phyloP scores from a whole-genome alignment of 1,140 invertebrate species.

The Eciton burchellii region DNA sequence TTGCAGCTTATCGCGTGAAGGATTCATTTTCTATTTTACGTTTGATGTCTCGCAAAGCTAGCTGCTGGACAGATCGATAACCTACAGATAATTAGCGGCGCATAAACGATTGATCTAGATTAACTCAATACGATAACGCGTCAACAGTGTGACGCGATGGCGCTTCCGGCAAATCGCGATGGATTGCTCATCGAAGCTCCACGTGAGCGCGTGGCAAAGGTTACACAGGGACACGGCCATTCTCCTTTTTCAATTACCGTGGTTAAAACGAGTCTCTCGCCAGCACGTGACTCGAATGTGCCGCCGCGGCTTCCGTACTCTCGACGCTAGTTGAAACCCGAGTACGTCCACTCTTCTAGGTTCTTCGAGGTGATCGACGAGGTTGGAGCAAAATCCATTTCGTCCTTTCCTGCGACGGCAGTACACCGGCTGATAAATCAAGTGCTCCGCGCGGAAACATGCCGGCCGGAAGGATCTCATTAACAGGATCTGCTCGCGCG shows the following conservation, averaged over 20 bases:
- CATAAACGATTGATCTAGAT: too few relatives aligned
- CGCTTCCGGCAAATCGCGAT: background rate
- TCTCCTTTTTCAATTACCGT: constrained; percentile 48
- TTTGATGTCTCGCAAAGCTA: too few relatives aligned
- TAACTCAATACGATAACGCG: too few relatives aligned
- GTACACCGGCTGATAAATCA: constrained; percentile 60
- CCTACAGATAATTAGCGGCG: too few relatives aligned
- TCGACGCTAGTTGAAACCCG: constrained; percentile 2
- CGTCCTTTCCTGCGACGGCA: background rate
- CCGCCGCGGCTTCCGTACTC: constrained; percentile 7
- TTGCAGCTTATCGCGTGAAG: background rate
- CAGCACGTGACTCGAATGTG: constrained; percentile 36
- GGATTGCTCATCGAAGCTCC: background rate
- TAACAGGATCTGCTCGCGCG: background rate
- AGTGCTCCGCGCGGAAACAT: constrained; percentile 12
- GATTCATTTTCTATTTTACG: background rate
- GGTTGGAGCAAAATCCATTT: constrained; percentile 34
- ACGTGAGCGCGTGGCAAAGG: background rate
- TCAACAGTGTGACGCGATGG: background rate
- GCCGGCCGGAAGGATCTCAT: constrained; percentile 29
- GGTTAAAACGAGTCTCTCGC: constrained; percentile 46
- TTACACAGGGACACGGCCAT: background rate
- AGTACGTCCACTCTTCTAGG: constrained; percentile 30
- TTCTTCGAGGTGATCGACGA: constrained; percentile 56
- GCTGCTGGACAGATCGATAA: too few relatives aligned